Conservation (phyloP, 2,888 invertebrate genomes). For the Platycnemis pennipes region DNA sequence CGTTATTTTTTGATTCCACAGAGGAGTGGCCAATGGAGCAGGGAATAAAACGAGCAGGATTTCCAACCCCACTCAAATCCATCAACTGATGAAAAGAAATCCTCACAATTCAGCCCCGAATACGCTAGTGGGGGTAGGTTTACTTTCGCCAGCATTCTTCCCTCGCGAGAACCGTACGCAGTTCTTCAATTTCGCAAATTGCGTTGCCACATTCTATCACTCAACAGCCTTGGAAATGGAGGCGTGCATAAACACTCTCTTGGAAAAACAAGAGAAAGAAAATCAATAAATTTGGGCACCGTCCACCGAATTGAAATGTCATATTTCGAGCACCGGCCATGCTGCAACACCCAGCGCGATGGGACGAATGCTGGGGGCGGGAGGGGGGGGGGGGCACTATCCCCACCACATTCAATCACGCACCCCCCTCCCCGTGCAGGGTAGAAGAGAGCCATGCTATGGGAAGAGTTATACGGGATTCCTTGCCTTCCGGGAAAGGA, state of each 20-base stretch:
- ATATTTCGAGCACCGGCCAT: not conserved
- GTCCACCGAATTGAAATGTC: conserved; percentile 13
- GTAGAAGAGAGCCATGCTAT: not conserved
- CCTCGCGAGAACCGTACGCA: not conserved
- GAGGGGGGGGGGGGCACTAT: not conserved
- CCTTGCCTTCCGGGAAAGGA: conserved; percentile 10
- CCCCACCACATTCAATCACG: not conserved
- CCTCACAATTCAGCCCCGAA: not conserved
- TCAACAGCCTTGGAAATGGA: not conserved
- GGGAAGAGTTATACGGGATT: conserved; percentile 12
- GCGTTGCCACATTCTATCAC: not conserved
- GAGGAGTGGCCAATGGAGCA: not conserved
- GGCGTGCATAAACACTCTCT: not conserved
- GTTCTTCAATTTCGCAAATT: not conserved
- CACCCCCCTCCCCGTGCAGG: not conserved
- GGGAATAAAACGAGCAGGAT: not conserved
- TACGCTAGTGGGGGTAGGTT: not conserved
- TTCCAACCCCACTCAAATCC: not conserved
- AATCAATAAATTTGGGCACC: not conserved
- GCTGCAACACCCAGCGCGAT: not conserved
- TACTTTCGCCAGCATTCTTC: not conserved
- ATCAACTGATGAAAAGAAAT: not conserved
- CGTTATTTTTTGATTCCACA: not conserved
- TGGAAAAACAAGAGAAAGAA: not conserved
- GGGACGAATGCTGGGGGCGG: not conserved